A percentile compares a stretch with the other conserved stretches of the same genome.
These are phyloP conservation scores for Ceratina japonica DNA, from an alignment of 1,140 invertebrate species.

Conservation along the genomic window DNA sequence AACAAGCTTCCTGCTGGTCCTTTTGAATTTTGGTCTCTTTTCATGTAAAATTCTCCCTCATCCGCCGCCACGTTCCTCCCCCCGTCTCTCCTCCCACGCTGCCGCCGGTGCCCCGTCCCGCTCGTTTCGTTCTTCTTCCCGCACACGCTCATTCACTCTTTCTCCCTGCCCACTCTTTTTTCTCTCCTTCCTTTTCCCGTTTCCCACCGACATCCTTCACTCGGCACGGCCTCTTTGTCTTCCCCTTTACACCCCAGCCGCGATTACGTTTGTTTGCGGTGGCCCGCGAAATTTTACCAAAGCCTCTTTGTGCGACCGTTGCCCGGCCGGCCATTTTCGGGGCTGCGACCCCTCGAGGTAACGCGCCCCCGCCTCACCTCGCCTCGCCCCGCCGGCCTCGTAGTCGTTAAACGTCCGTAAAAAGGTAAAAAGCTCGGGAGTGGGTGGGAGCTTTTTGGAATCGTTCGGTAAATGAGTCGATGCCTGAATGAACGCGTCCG, in stretches of 20 bases:
- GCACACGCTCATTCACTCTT: background rate
- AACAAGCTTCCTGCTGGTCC: constrained; percentile 25
- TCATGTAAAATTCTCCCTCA: constrained; percentile 8
- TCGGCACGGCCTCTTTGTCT: constrained; percentile 7
- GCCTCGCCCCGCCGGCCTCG: background rate
- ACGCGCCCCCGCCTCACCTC: background rate
- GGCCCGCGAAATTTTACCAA: constrained; percentile 33
- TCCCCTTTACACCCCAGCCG: background rate
- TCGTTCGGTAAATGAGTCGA: background rate
- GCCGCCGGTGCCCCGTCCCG: background rate
- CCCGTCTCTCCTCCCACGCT: too few relatives aligned
- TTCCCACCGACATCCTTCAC: background rate
- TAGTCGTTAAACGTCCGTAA: constrained; percentile 1
- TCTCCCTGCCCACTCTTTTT: background rate
- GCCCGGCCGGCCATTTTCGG: constrained; percentile 8
- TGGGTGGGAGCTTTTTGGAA: background rate
- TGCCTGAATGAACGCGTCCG: background rate
- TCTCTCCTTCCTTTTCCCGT: background rate
- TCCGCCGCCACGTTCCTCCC: background rate
- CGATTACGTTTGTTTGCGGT: constrained; percentile 45
- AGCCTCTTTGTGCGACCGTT: too few relatives aligned
- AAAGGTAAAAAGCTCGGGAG: background rate
- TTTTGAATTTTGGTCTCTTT: constrained; percentile 47
- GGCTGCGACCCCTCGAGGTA: background rate
- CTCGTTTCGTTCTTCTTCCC: background rate